Percentiles rank a stretch among this genome's conserved stretches.
Evolutionary conservation across 2,113 vertebrate genomes (phyloP).

Genomic region (Sphaerodactylus townsendi): DNA sequence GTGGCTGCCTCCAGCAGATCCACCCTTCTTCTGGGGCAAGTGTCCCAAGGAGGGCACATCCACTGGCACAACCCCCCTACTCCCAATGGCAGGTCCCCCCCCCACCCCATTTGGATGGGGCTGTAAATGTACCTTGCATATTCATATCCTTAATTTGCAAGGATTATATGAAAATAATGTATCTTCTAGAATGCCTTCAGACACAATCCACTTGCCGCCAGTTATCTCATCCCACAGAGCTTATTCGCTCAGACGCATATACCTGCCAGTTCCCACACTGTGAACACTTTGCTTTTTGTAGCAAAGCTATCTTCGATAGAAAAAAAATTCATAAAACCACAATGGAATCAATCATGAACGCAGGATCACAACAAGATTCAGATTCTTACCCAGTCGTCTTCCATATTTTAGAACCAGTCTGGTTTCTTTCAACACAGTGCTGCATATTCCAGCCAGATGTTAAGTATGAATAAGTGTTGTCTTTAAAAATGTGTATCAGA

Average conservation of each 20-base stretch:
- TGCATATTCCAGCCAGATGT: conserved; percentile 56
- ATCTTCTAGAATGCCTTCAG: conserved; percentile 10
- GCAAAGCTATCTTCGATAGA: conserved; percentile 23
- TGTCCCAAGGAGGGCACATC: no score
- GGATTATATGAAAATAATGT: conserved; percentile 2
- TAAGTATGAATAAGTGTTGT: neutral
- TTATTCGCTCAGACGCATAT: neutral
- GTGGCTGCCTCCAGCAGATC: no score
- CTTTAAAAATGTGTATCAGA: neutral
- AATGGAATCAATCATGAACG: conserved; percentile 26
- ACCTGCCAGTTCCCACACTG: no score
- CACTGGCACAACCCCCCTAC: no score
- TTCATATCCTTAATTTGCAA: neutral
- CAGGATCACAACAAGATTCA: neutral
- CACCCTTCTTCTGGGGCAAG: no score
- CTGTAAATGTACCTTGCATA: neutral
- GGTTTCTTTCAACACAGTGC: conserved; percentile 11
- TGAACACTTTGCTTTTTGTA: neutral
- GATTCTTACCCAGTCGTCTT: conserved; percentile 14
- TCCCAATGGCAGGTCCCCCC: no score
- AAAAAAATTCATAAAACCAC: neutral
- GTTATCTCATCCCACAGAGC: neutral
- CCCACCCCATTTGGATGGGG: no score
- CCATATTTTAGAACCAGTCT: conserved; percentile 30
- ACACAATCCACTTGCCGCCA: neutral